phyloP scores from a whole-genome alignment of 2,797 vertebrate species.

The Aphelocoma californica region DNA sequence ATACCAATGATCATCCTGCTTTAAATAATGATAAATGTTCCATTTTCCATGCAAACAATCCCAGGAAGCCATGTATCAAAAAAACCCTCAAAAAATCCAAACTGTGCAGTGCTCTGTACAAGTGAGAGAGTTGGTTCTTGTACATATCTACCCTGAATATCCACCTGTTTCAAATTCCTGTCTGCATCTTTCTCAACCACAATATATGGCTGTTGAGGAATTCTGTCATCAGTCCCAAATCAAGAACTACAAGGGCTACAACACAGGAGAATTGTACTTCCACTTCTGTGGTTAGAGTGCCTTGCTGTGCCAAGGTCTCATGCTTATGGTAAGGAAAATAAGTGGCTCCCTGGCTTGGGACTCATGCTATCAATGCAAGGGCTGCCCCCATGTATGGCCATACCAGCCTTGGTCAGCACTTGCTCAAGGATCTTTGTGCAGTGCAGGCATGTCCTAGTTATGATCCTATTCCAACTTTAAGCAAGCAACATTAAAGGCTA shows the following conservation, averaged over 20 bases:
- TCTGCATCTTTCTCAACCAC: not conserved
- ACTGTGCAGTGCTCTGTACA: not conserved
- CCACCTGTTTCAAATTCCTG: not conserved
- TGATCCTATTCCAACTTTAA: not conserved
- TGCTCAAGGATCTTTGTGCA: not conserved
- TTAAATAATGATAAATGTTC: not conserved
- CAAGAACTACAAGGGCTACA: not conserved
- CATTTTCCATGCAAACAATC: not conserved
- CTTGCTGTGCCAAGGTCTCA: not conserved
- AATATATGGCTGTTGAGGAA: not conserved
- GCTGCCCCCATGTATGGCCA: fast-evolving
- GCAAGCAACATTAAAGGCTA: not conserved
- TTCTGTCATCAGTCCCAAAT: not conserved
- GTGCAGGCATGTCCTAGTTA: not conserved
- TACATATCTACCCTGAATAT: not conserved
- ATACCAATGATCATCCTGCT: not conserved
- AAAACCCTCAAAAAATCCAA: not conserved
- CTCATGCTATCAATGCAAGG: not conserved
- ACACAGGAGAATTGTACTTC: not conserved
- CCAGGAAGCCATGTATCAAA: not conserved
- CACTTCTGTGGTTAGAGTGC: not conserved
- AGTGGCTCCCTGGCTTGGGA: not conserved
- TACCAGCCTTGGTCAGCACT: not conserved
- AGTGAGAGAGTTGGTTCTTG: not conserved
- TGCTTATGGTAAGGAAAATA: not conserved